Base-by-base conservation (phyloP, 2,888 invertebrate genomes). In the Drosophila peninsularis region DNA sequence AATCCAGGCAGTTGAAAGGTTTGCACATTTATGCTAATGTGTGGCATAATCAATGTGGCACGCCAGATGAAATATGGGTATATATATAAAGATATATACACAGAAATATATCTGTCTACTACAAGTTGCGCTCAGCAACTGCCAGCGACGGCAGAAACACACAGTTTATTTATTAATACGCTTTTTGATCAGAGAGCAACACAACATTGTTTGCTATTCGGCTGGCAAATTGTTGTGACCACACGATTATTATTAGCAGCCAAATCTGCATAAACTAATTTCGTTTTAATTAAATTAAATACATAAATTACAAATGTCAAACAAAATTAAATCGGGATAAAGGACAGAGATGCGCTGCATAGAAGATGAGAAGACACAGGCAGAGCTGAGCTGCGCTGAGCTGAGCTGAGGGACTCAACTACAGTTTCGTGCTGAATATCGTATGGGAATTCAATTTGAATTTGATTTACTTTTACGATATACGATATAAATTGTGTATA, bases 11-110 rank as follows among this genome's bases (percentile, higher is more conserved):
- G 56, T 57, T 63, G 56, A 62, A 65, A 61, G 58, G 56, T 62
- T 55, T 63, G 56, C 63, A 53, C 62, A 66, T 63, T 74, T 78
- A 78, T 78, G 78, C 61, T 66, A 69, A 81, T 73, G 57, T 44
- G 60, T 10, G 44, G 56, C 70, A 78, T 76, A 76, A 73, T 78
- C 73, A 63, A 67, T 66, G 71, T 50, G 67, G 65, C 62, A 66
- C 32, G 41, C 39, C 30, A 7, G 52, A 56, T 62, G 27, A 62
- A 56, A 56, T 50, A 64, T 62, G 58, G 39, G 62, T 53, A 45
- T n/a, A 11, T 17, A n/a, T 10, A 10, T n/a, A 27, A 0, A 17
- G 5, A 27, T 45, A 27, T 17, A 5, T 27, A n/a, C n/a, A 30
- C 9, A 24, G 1, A 24, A 3, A 24, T 24, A 17, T 17, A 17